Evolutionary conservation across 1,140 invertebrate species (phyloP).

Genomic region (Penaeus indicus): DNA sequence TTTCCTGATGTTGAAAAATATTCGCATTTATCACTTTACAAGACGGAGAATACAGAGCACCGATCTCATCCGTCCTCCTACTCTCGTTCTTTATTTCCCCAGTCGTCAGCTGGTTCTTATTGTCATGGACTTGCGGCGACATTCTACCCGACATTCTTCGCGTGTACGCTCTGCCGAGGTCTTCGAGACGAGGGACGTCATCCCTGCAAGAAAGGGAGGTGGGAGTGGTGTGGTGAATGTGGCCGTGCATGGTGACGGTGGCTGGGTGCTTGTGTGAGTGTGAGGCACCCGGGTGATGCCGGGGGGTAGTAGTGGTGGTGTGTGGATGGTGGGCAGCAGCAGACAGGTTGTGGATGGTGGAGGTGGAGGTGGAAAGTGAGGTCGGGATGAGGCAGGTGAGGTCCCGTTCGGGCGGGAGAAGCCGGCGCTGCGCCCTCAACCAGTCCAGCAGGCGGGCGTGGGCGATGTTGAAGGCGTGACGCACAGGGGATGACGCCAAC

Average conservation of each 20-base stretch:
- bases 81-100: constrained; percentile 3
- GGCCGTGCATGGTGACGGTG: constrained; percentile 29
- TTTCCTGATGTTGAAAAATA: constrained; percentile 29
- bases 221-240: constrained; percentile 30
- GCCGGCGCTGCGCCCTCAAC: constrained; percentile 64
- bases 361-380: constrained; percentile 15
- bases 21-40: not conserved
- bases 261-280: constrained; percentile 51
- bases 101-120: constrained; percentile 14
- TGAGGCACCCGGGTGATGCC: constrained; percentile 26
- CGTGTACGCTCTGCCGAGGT: constrained; percentile 1
- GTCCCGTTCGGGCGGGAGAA: constrained; percentile 62
- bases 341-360: constrained; percentile 3
- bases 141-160: constrained; percentile 20
- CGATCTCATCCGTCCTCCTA: constrained; percentile 17
- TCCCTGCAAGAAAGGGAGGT: constrained; percentile 9
- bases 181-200: constrained; percentile 12
- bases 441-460: constrained; percentile 63
- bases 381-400: constrained; percentile 56
- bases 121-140: constrained; percentile 28
- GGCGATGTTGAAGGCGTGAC: constrained; percentile 63
- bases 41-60: constrained; percentile 9
- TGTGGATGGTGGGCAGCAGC: not conserved
- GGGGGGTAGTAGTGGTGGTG: constrained; percentile 41
- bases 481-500: constrained; percentile 64